A percentile compares a stretch with the other conserved stretches of the same genome.
Evolutionary conservation across 2,888 invertebrate genomes (phyloP).

Genomic region (Drosophila nr. perissopoda): DNA sequence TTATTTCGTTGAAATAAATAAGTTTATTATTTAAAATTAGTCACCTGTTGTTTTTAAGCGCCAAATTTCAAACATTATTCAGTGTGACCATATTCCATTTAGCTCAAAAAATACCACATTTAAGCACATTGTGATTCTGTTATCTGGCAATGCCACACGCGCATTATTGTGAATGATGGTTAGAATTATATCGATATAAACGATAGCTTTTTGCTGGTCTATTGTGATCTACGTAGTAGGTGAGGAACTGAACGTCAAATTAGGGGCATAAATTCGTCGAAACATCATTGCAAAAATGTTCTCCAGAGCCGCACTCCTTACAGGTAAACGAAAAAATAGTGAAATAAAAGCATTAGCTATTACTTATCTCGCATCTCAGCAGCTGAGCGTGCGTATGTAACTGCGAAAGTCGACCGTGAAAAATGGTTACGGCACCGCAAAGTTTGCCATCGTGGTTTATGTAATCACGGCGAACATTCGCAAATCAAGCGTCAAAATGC

Average conservation of each 20-base stretch:
- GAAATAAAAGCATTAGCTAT: neutral
- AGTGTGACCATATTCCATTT: too few relatives aligned
- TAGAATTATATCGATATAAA: slow-evolving; percentile 15
- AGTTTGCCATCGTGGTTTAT: slow-evolving; percentile 79
- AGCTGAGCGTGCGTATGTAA: slow-evolving; percentile 26
- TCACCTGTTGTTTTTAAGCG: slow-evolving; percentile 9
- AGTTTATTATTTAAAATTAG: neutral
- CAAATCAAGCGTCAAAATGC: slow-evolving; percentile 56
- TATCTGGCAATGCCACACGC: slow-evolving; percentile 29
- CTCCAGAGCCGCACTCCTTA: slow-evolving; percentile 89
- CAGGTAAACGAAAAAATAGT: slow-evolving; percentile 86
- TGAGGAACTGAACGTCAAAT: slow-evolving; percentile 61
- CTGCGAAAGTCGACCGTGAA: slow-evolving; percentile 60
- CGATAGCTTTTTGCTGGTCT: slow-evolving; percentile 26
- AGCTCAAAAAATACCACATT: neutral
- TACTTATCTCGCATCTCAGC: neutral
- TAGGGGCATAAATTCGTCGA: slow-evolving; percentile 71
- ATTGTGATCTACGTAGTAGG: slow-evolving; percentile 53
- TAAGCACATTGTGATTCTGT: neutral
- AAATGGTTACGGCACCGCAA: slow-evolving; percentile 73
- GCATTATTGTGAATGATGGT: slow-evolving; percentile 39
- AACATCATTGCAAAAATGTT: slow-evolving; percentile 87
- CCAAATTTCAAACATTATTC: neutral
- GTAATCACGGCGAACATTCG: slow-evolving; percentile 77
- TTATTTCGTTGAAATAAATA: neutral